A percentile compares a stretch with the other conserved stretches of the same genome.
phyloP scores from a whole-genome alignment of 2,113 vertebrate species.

The Antechinus stuartii region DNA sequence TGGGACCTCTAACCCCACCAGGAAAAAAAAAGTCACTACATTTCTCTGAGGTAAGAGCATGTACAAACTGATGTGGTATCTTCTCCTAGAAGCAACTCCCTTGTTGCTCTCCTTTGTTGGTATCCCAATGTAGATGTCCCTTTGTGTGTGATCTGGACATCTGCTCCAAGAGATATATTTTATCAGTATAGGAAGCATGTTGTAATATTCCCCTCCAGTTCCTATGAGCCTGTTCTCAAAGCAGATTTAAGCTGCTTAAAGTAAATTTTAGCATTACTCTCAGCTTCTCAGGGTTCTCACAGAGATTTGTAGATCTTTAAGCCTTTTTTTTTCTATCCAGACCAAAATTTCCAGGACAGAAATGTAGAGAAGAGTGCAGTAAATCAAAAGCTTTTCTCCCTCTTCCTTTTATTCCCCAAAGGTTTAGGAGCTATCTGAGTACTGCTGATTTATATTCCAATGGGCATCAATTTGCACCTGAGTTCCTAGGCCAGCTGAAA shows the following conservation, averaged over 20 bases:
- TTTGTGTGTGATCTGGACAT: neutral
- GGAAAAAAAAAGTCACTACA: too few species aligned
- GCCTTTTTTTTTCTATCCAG: neutral
- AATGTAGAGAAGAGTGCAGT: constrained; percentile 7
- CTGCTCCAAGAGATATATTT: neutral
- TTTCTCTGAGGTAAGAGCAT: too few species aligned
- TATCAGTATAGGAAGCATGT: neutral
- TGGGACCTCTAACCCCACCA: neutral
- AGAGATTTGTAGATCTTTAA: neutral
- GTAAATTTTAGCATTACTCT: neutral
- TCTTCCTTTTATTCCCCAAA: neutral
- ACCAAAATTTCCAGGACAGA: neutral
- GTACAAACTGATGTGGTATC: neutral
- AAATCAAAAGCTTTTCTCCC: neutral
- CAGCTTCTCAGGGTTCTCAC: neutral
- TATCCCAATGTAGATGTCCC: neutral
- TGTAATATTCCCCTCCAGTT: neutral
- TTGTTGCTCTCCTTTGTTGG: neutral
- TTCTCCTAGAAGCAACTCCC: too few species aligned
- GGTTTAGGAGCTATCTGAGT: neutral
- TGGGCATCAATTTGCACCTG: neutral
- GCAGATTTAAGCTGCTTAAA: neutral
- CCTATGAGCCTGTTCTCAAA: neutral
- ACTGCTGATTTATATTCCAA: constrained; percentile 14
- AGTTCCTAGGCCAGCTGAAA: neutral